These are phyloP conservation scores for Muntiacus muntjak DNA, from an alignment of 2,113 vertebrate genomes.

Conservation along the genomic window DNA sequence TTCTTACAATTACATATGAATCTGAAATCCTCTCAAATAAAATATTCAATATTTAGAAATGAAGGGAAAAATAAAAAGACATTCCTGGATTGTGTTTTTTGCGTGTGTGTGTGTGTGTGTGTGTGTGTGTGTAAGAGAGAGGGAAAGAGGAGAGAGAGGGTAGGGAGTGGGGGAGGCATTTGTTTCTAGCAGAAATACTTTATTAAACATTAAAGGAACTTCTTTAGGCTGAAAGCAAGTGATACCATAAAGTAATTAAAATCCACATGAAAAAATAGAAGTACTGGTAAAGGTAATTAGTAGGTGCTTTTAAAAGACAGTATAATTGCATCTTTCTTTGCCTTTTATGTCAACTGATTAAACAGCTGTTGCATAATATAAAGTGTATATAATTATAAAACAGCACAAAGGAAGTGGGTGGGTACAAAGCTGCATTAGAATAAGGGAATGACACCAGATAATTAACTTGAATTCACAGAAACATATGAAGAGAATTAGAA, in stretches of 20 bases:
- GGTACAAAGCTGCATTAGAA: background rate
- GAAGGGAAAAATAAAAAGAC: background rate
- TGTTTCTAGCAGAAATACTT: background rate
- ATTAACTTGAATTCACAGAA: background rate
- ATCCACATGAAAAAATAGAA: background rate
- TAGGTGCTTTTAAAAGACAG: conserved; percentile 33
- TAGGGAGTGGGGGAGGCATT: background rate
- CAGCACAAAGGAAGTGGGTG: background rate
- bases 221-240: background rate
- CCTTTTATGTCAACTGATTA: conserved; percentile 34
- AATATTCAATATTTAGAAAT: background rate
- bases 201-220: background rate
- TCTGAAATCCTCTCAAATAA: background rate
- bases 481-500: background rate
- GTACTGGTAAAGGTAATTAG: conserved; percentile 23
- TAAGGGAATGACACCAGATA: background rate
- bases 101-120: background rate
- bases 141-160: no score
- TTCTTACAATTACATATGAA: background rate
- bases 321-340: conserved; percentile 46
- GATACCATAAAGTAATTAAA: conserved; percentile 12
- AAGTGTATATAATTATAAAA: conserved; percentile 43
- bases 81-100: background rate
- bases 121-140: background rate
- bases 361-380: conserved; percentile 44